phyloP scores from a whole-genome alignment of 2,113 vertebrate genomes.

The Cyrtonyx montezumae region DNA sequence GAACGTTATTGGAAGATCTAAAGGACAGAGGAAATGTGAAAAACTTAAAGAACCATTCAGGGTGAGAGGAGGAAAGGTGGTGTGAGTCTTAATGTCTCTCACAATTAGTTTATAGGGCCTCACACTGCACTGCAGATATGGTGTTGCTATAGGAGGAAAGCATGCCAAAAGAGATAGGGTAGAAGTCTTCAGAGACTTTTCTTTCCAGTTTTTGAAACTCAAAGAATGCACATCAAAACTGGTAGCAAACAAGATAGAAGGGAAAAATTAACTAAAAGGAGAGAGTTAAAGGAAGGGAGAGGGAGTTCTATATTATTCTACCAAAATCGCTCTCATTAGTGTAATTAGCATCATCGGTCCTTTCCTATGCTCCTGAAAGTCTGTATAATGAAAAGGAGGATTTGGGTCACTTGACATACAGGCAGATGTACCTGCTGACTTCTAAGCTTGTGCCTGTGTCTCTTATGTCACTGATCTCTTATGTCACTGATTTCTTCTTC shows the following conservation, averaged over 20 bases:
- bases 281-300: neutral
- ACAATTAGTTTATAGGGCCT: neutral
- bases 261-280: neutral
- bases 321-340: neutral
- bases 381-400: constrained; percentile 10
- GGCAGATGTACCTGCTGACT: constrained; percentile 12
- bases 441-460: neutral
- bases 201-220: neutral
- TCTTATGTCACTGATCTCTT: too few relatives aligned
- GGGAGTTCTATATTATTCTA: neutral
- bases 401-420: neutral
- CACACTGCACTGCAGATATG: neutral
- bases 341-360: neutral
- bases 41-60: neutral
- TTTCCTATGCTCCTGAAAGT: neutral
- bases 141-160: neutral
- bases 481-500: too few relatives aligned
- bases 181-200: neutral
- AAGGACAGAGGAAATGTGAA: neutral
- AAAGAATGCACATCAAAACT: neutral
- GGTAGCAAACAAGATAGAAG: neutral
- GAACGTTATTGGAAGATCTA: neutral
- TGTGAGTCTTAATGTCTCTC: neutral
- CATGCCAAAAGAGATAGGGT: neutral
- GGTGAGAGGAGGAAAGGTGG: neutral